Percentiles rank a stretch among this genome's conserved stretches.
Conservation (phyloP, 2,888 invertebrate species). For the Dryobotodes eremita region DNA sequence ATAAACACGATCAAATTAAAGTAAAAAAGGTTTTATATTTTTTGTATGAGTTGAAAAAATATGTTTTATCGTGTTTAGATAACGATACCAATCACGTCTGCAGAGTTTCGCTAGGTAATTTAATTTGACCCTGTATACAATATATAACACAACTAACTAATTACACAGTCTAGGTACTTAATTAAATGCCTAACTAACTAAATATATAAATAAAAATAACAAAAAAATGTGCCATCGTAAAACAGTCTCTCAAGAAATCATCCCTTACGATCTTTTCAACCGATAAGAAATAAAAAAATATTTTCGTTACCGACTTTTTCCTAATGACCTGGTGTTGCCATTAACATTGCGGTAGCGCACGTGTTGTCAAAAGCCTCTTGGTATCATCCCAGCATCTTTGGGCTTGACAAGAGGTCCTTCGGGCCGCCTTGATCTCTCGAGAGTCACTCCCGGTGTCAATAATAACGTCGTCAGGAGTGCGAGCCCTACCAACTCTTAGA, state of each 20-base stretch:
- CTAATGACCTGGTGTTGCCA: conserved; percentile 59
- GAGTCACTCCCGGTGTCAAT: conserved; percentile 75
- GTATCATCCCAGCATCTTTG: conserved; percentile 51
- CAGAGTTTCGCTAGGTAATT: too few species aligned
- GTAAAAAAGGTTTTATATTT: too few species aligned
- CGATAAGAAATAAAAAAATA: conserved; percentile 26
- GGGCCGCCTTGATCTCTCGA: conserved; percentile 73
- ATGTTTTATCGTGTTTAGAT: too few species aligned
- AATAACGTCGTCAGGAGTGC: conserved; percentile 70
- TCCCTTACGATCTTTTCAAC: not conserved
- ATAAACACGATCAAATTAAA: too few species aligned
- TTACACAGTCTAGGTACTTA: too few species aligned
- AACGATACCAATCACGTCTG: too few species aligned
- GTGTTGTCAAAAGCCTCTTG: conserved; percentile 65
- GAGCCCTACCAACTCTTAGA: conserved; percentile 48
- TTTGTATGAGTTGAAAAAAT: too few species aligned
- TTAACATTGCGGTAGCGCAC: conserved; percentile 45
- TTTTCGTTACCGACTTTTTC: conserved; percentile 15
- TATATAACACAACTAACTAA: too few species aligned
- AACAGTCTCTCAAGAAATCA: not conserved
- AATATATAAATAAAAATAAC: not conserved
- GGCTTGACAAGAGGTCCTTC: conserved; percentile 59
- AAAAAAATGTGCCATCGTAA: not conserved
- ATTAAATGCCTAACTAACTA: too few species aligned
- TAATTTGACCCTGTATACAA: too few species aligned